These are phyloP conservation scores for Grantiella picta DNA, from an alignment of 2,113 vertebrate genomes.

Conservation along the genomic window DNA sequence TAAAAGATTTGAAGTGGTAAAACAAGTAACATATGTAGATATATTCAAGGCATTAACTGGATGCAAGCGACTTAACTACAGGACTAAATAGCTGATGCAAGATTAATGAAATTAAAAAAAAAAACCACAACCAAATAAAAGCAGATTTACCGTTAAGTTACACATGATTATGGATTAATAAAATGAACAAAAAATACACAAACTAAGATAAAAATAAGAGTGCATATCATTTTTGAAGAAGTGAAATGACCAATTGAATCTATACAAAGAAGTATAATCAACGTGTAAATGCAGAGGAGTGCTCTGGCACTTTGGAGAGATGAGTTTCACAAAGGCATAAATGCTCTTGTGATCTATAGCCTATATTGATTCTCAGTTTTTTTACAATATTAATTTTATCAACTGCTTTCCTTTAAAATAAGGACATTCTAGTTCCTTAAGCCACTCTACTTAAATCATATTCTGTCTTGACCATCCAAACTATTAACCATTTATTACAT, in stretches of 20 bases:
- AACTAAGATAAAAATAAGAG: not conserved
- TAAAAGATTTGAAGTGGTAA: not conserved
- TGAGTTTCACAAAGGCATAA: not conserved
- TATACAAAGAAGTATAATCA: not conserved
- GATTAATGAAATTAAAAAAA: not conserved
- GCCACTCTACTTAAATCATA: not conserved
- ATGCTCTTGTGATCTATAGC: not conserved
- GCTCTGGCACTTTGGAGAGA: not conserved
- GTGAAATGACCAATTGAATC: not conserved
- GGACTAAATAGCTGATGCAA: not conserved
- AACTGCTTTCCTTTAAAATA: not conserved
- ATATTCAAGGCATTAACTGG: not conserved
- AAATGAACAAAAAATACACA: not conserved
- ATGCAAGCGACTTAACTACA: not conserved
- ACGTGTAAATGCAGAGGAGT: not conserved
- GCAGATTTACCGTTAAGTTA: not conserved
- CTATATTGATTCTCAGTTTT: not conserved
- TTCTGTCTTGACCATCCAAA: not conserved
- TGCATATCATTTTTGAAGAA: not conserved
- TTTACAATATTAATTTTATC: not conserved
- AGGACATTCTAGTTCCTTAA: not conserved
- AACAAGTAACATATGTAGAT: not conserved
- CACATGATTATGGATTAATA: not conserved
- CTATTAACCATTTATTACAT: not conserved
- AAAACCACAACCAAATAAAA: not conserved